A percentile compares a stretch with the other conserved stretches of the same genome.
Conservation (phyloP, 2,888 invertebrate genomes). For the Dendrolimus pini region DNA sequence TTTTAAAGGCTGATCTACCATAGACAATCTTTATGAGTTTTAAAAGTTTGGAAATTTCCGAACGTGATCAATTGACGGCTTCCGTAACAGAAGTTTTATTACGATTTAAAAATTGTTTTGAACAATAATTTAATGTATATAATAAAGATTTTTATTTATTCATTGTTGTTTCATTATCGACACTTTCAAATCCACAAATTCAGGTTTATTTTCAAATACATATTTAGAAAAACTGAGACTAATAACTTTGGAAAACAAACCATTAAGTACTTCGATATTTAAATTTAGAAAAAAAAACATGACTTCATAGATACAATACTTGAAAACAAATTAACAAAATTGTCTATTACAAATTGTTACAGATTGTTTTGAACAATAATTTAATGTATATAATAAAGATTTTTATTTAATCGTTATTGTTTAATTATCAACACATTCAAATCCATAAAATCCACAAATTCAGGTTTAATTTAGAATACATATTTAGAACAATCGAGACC, state of each 20-base stretch:
- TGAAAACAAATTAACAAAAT: too few relatives aligned
- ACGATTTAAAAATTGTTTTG: slow-evolving; percentile 56
- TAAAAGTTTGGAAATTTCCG: slow-evolving; percentile 43
- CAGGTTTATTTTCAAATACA: too few relatives aligned
- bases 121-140: slow-evolving; percentile 71
- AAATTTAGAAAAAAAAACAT: too few relatives aligned
- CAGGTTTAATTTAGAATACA: too few relatives aligned
- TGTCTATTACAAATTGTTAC: slow-evolving; percentile 40
- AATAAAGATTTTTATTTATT: slow-evolving; percentile 73
- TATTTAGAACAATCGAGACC: too few relatives aligned
- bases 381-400: slow-evolving; percentile 74
- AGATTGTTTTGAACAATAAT: slow-evolving; percentile 63
- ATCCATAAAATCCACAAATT: too few relatives aligned
- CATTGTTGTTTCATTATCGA: slow-evolving; percentile 18
- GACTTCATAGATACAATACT: too few relatives aligned
- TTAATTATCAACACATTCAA: slow-evolving; percentile 9
- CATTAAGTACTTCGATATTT: too few relatives aligned
- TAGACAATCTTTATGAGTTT: slow-evolving; percentile 50
- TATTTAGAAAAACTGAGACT: too few relatives aligned
- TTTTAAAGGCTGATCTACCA: slow-evolving; percentile 57
- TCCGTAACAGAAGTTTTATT: slow-evolving; percentile 67
- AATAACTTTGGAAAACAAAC: too few relatives aligned
- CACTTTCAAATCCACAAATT: too few relatives aligned
- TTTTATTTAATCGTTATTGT: slow-evolving; percentile 56
- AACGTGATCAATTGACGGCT: slow-evolving; percentile 55